These are phyloP conservation scores for Onychorhynchus coronatus DNA, from an alignment of 2,113 vertebrate species.

Conservation along the genomic window DNA sequence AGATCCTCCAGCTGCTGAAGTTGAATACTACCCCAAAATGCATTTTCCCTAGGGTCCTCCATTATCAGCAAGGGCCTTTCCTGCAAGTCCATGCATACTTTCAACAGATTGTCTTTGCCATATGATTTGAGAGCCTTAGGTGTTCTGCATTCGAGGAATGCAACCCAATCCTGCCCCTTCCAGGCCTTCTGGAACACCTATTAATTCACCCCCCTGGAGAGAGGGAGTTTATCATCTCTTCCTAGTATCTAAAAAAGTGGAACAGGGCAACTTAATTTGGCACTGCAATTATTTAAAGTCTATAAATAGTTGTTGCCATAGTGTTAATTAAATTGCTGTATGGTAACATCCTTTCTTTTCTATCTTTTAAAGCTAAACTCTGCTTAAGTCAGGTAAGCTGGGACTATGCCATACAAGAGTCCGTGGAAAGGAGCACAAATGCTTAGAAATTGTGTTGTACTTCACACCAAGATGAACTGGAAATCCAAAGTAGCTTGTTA, in stretches of 20 bases:
- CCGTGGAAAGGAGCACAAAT: background rate
- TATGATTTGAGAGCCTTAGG: background rate
- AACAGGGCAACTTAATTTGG: conserved; percentile 36
- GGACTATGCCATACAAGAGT: background rate
- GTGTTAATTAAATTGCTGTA: conserved; percentile 31
- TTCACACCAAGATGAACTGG: background rate
- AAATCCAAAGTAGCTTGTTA: background rate
- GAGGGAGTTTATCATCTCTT: conserved; percentile 23
- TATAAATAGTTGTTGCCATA: conserved; percentile 45
- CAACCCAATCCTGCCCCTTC: conserved; percentile 40
- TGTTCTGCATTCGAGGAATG: background rate
- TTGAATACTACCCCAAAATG: background rate
- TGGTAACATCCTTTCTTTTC: background rate
- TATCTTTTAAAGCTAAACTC: background rate
- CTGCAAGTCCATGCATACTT: background rate
- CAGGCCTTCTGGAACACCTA: conserved; percentile 13
- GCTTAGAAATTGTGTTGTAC: background rate
- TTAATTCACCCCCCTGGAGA: conserved; percentile 45
- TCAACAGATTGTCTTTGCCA: background rate
- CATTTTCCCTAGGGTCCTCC: background rate
- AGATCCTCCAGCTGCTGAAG: background rate
- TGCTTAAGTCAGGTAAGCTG: background rate
- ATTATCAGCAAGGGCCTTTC: background rate
- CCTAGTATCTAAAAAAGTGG: background rate
- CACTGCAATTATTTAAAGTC: conserved; percentile 39